Evolutionary conservation across 2,888 invertebrate genomes (phyloP).

Genomic region (Neoitamus cyanurus): DNA sequence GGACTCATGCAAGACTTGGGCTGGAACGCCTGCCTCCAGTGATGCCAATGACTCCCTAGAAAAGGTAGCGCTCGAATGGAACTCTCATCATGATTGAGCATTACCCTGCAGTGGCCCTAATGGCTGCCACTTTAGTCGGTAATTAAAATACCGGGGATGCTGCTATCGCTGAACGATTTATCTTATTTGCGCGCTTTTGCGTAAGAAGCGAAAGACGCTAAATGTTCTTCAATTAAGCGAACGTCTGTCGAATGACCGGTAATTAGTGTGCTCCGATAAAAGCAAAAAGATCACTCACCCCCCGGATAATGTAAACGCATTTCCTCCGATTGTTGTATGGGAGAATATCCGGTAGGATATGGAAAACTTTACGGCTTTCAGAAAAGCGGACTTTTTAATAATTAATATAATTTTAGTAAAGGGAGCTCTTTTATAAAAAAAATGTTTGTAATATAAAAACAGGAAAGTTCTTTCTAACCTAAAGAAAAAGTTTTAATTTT

Average conservation of each 20-base stretch:
- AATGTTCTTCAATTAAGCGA: constrained; percentile 39
- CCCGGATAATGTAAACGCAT: not conserved
- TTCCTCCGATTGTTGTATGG: too few relatives aligned
- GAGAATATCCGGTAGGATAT: too few relatives aligned
- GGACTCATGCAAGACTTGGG: not conserved
- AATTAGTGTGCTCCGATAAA: constrained; percentile 34
- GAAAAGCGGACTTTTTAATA: too few relatives aligned
- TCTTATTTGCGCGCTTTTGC: constrained; percentile 47
- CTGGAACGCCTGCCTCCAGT: not conserved
- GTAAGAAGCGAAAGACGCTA: constrained; percentile 38
- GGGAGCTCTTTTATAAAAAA: too few relatives aligned
- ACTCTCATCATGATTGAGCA: constrained; percentile 41
- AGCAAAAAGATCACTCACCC: not conserved
- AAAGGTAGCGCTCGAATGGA: constrained; percentile 37
- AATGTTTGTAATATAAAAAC: too few relatives aligned
- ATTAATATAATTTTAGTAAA: too few relatives aligned
- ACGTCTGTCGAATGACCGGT: constrained; percentile 31
- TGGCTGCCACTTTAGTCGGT: constrained; percentile 39
- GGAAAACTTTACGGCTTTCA: too few relatives aligned
- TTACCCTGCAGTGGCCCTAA: constrained; percentile 42
- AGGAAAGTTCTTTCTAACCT: too few relatives aligned
- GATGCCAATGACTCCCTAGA: constrained; percentile 17
- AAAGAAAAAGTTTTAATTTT: too few relatives aligned
- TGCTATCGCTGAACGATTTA: constrained; percentile 33
- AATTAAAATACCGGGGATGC: constrained; percentile 45